A percentile compares a stretch with the other conserved stretches of the same genome.
Evolutionary conservation across 2,113 vertebrate genomes (phyloP).

Genomic region (Lonchura striata): DNA sequence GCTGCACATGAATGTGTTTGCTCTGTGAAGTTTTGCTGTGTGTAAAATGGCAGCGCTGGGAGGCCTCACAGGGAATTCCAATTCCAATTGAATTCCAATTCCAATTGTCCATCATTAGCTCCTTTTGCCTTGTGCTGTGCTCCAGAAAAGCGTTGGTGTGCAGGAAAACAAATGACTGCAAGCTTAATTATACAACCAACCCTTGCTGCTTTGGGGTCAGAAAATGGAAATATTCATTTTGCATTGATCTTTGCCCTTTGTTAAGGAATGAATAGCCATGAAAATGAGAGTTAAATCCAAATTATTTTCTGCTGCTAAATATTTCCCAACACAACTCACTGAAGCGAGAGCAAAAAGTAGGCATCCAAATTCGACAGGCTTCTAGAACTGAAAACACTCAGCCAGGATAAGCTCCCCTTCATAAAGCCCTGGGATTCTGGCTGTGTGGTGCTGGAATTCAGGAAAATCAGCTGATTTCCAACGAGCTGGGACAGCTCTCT

Average conservation of each 20-base stretch:
- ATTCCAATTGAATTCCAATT: not conserved
- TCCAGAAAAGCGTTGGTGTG: conserved; percentile 30
- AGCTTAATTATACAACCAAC: conserved; percentile 45
- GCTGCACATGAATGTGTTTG: not conserved
- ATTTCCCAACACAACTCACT: not conserved
- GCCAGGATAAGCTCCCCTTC: not conserved
- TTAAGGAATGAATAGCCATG: not conserved
- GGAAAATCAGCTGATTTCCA: not conserved
- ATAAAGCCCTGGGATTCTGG: not conserved
- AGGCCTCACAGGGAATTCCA: not conserved
- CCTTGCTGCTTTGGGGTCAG: conserved; percentile 21
- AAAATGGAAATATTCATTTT: not conserved
- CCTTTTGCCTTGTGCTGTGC: conserved; percentile 12
- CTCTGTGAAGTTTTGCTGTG: not conserved
- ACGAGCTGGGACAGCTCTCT: not conserved
- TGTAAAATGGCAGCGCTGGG: not conserved
- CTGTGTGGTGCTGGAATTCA: not conserved
- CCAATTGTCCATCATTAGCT: conserved; percentile 18
- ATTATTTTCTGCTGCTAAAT: not conserved
- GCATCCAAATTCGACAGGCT: not conserved
- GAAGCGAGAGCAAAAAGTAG: not conserved
- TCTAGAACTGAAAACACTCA: not conserved
- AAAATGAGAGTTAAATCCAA: not conserved
- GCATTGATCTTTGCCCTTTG: not conserved
- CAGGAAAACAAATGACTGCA: conserved; percentile 30